Evolutionary conservation across 2,113 vertebrate genomes (phyloP).

Genomic region (Pterophyllum scalare): DNA sequence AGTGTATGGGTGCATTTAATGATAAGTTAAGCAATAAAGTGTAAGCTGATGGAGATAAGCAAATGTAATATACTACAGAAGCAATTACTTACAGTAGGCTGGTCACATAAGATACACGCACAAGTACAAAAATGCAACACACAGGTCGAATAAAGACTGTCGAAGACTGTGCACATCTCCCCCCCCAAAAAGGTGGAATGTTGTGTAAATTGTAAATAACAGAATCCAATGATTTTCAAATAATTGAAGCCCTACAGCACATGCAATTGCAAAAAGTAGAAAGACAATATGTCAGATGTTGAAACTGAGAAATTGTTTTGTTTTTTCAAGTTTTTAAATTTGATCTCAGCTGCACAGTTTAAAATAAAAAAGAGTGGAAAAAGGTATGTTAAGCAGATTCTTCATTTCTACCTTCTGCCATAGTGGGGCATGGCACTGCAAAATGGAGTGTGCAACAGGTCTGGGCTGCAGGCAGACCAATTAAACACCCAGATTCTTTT

Average conservation of each 20-base stretch:
- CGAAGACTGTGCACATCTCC: background rate
- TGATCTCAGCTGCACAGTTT: background rate
- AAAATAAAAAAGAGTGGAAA: background rate
- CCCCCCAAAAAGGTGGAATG: background rate
- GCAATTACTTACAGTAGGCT: constrained; percentile 10
- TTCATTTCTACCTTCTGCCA: background rate
- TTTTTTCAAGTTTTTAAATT: background rate
- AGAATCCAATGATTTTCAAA: background rate
- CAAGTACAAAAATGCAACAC: background rate
- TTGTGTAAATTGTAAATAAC: background rate
- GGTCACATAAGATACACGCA: background rate
- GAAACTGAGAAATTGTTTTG: no score
- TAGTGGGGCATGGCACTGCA: accelerated
- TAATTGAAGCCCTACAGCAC: background rate
- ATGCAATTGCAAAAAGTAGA: background rate
- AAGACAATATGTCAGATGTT: background rate
- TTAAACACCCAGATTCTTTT: background rate
- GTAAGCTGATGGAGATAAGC: constrained; percentile 39
- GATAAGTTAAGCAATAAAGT: constrained; percentile 60
- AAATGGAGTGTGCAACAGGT: background rate
- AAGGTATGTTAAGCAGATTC: background rate
- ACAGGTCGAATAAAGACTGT: background rate
- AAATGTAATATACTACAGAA: constrained; percentile 29
- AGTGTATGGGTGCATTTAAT: constrained; percentile 55
- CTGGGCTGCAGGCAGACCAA: no score